Percentiles rank a stretch among this genome's conserved stretches.
phyloP scores from a whole-genome alignment of 2,113 vertebrate species.

The Egretta garzetta region DNA sequence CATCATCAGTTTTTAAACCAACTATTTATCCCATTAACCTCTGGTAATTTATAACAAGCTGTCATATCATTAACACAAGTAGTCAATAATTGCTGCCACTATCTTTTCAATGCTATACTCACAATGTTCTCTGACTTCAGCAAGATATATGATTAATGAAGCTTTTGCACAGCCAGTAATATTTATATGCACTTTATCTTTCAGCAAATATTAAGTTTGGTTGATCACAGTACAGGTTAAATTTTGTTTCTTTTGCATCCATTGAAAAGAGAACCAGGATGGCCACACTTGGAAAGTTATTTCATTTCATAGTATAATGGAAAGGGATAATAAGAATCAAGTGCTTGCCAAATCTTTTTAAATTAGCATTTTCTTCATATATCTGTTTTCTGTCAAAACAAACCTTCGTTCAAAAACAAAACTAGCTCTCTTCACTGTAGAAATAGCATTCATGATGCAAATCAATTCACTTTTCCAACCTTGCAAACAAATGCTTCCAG shows the following conservation, averaged over 20 bases:
- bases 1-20: constrained; percentile 24
- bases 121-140: neutral
- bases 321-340: neutral
- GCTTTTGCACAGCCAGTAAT: neutral
- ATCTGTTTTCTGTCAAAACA: constrained; percentile 43
- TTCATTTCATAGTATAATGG: neutral
- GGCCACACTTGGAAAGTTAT: neutral
- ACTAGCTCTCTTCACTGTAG: neutral
- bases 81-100: constrained; percentile 63
- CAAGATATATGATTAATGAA: constrained; percentile 15
- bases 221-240: neutral
- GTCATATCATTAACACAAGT: constrained; percentile 53
- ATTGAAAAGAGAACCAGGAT: neutral
- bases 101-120: neutral
- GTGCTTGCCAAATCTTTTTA: constrained; percentile 5
- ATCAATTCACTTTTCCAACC: constrained; percentile 11
- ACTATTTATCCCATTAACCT: constrained; percentile 64
- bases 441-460: constrained; percentile 27
- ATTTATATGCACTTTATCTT: neutral
- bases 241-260: neutral
- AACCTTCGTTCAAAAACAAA: neutral
- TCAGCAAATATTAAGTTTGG: neutral
- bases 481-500: constrained; percentile 4
- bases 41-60: constrained; percentile 54
- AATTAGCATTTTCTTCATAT: constrained; percentile 13